Evolutionary conservation across 2,113 vertebrate species (phyloP).

Genomic region (Siniperca knerii): DNA sequence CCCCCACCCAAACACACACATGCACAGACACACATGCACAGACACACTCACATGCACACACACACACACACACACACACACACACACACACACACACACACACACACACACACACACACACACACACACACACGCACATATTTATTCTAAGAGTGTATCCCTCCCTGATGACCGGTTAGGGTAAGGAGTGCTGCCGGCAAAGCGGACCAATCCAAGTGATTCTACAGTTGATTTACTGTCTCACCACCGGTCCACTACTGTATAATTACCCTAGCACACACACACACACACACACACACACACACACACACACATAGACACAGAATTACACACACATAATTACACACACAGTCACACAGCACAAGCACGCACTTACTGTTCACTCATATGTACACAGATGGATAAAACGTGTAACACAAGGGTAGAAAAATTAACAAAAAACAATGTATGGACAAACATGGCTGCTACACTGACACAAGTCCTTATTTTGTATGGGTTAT

Average conservation of each 20-base stretch:
- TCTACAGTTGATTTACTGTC: constrained; percentile 83
- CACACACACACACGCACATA: constrained; percentile 23
- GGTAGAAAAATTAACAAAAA: constrained; percentile 20
- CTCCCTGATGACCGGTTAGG: constrained; percentile 77
- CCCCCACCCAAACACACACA: not conserved
- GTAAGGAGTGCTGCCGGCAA: constrained; percentile 72
- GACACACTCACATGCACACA: constrained; percentile 1
- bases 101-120: constrained; percentile 16
- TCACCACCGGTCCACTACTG: constrained; percentile 78
- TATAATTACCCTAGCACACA: constrained; percentile 76
- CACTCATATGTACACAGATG: constrained; percentile 43
- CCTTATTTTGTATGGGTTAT: not conserved
- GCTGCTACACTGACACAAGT: not conserved
- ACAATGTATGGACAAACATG: constrained; percentile 16
- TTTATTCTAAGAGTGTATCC: constrained; percentile 79
- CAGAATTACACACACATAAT: constrained; percentile 38
- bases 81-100: not conserved
- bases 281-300: constrained; percentile 34
- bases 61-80: constrained; percentile 13
- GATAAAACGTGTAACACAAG: constrained; percentile 31
- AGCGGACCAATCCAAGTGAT: constrained; percentile 75
- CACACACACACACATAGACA: constrained; percentile 11
- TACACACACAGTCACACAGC: constrained; percentile 43
- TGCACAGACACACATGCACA: constrained; percentile 1
- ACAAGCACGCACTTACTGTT: constrained; percentile 44